These are phyloP conservation scores for Antheraea mylitta DNA, from an alignment of 1,140 invertebrate genomes.

Conservation along the genomic window DNA sequence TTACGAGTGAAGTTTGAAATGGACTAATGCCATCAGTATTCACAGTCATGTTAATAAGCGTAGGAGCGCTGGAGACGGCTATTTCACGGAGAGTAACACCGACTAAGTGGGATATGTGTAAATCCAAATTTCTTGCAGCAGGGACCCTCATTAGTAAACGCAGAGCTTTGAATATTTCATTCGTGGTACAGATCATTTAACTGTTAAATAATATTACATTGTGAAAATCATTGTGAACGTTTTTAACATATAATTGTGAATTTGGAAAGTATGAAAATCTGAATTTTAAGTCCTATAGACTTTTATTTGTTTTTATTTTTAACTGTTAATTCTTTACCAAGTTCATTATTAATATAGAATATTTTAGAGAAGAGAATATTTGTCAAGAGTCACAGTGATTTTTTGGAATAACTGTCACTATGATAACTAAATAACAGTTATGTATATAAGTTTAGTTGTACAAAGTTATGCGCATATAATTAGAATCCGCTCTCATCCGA, in stretches of 20 bases:
- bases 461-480: slow-evolving; percentile 12
- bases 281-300: too few species aligned
- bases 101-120: neutral
- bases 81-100: neutral
- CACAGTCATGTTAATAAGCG: neutral
- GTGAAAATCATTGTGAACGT: neutral
- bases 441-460: neutral
- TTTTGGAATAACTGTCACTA: neutral
- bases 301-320: too few species aligned
- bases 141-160: neutral
- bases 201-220: neutral
- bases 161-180: neutral
- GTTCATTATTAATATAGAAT: too few species aligned
- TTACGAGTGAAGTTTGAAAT: neutral
- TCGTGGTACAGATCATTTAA: neutral
- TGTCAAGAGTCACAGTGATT: neutral
- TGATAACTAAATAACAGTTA: neutral
- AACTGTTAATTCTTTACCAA: too few species aligned
- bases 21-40: neutral
- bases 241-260: too few species aligned
- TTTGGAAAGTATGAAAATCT: too few species aligned
- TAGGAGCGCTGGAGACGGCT: neutral
- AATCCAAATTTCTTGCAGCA: neutral
- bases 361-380: too few species aligned
- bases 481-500: slow-evolving; percentile 7